A percentile compares a stretch with the other conserved stretches of the same genome.
Evolutionary conservation across 2,113 vertebrate genomes (phyloP).

Genomic region (Leptodactylus fuscus): DNA sequence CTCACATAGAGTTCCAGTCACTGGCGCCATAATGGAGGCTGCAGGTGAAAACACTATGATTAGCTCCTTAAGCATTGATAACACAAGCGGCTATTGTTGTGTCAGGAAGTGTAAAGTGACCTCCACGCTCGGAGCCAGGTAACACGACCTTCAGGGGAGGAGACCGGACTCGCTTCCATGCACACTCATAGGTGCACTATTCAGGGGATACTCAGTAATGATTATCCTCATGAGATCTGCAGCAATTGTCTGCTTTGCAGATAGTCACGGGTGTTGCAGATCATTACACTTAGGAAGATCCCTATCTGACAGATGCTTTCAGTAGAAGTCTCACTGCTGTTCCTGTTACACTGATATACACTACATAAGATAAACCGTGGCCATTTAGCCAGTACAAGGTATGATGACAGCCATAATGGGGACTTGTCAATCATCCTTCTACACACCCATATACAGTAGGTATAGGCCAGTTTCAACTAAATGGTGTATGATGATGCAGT

Average conservation of each 20-base stretch:
- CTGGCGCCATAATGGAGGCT: not conserved
- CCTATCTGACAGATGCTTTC: not conserved
- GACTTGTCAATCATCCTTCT: too few relatives aligned
- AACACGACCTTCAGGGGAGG: slow-evolving; percentile 6
- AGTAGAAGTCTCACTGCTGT: not conserved
- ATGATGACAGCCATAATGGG: too few relatives aligned
- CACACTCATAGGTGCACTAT: not conserved
- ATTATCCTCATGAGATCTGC: not conserved
- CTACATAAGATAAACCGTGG: too few relatives aligned
- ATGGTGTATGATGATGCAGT: too few relatives aligned
- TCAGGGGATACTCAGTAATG: not conserved
- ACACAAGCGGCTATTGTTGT: not conserved
- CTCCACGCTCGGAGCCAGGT: not conserved
- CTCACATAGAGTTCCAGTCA: not conserved
- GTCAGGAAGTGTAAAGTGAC: slow-evolving; percentile 7
- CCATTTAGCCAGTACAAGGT: too few relatives aligned
- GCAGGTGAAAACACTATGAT: not conserved
- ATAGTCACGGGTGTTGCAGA: not conserved
- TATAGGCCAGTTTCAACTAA: too few relatives aligned
- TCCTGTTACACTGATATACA: too few relatives aligned
- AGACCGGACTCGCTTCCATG: not conserved
- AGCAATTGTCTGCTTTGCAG: not conserved
- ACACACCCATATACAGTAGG: too few relatives aligned
- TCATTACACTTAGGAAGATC: not conserved
- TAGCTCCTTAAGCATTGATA: not conserved